Percentiles rank a stretch among this genome's conserved stretches.
phyloP scores from a whole-genome alignment of 92 coral and sea anemone genomes.

The Epizoanthus scotinus region DNA sequence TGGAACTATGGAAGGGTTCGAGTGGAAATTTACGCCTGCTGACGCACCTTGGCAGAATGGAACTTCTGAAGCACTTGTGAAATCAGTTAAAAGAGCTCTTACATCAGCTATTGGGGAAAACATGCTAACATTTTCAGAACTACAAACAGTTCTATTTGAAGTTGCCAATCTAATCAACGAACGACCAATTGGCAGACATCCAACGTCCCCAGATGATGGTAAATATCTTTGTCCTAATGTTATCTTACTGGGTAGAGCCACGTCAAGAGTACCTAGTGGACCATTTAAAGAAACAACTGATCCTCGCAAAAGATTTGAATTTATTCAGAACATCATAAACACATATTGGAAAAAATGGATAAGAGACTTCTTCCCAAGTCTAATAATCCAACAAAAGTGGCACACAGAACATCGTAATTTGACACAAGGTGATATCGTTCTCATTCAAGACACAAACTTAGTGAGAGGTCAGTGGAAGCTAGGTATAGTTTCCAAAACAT shows the following conservation, averaged over 20 bases:
- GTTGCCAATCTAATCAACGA: conserved; percentile 27
- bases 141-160: conserved; percentile 19
- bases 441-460: conserved; percentile 61
- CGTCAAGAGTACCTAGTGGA: conserved; percentile 50
- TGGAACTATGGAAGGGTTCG: conserved; percentile 33
- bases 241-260: conserved; percentile 43
- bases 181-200: conserved; percentile 64
- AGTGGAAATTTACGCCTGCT: conserved; percentile 51
- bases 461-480: conserved; percentile 69
- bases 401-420: conserved; percentile 52
- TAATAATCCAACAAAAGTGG: conserved; percentile 58
- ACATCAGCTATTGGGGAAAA: conserved; percentile 15
- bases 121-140: conserved; percentile 17
- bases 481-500: conserved; percentile 51
- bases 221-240: conserved; percentile 59
- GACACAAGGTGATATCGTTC: conserved; percentile 49
- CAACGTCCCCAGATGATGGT: conserved; percentile 64
- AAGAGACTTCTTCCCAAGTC: conserved; percentile 48
- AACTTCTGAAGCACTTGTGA: conserved; percentile 39
- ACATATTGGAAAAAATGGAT: conserved; percentile 61
- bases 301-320: conserved; percentile 45
- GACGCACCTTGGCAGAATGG: conserved; percentile 66
- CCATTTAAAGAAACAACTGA: conserved; percentile 44
- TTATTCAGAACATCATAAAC: conserved; percentile 46
- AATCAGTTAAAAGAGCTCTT: conserved; percentile 39